phyloP scores from a whole-genome alignment of 64 coral and sea anemone species.

The Montipora efflorescens region DNA sequence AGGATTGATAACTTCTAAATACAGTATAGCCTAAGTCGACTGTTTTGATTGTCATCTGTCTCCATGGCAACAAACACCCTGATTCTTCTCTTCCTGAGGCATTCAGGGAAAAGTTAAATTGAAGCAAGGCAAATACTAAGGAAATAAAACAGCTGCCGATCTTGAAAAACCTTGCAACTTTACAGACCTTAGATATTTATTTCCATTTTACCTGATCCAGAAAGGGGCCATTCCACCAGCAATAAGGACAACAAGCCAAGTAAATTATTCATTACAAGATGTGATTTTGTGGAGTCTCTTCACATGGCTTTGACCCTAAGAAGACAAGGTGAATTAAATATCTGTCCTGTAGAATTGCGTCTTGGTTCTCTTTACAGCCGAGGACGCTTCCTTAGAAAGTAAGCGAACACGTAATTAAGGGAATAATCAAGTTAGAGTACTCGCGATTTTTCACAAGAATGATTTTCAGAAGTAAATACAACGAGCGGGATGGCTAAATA shows the following conservation, averaged over 20 bases:
- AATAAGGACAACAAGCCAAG: conserved; percentile 38
- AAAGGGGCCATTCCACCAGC: conserved; percentile 47
- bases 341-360: neutral
- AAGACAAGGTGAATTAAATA: neutral
- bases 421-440: neutral
- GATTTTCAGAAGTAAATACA: neutral
- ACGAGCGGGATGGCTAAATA: conserved; percentile 1
- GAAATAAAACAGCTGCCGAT: neutral
- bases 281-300: conserved; percentile 6
- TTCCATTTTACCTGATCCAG: conserved; percentile 38
- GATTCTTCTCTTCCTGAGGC: too few species aligned
- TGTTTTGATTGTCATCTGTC: neutral
- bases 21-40: neutral
- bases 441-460: neutral
- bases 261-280: conserved; percentile 49
- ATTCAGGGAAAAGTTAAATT: neutral
- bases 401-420: neutral
- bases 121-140: too few species aligned
- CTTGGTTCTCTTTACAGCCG: neutral
- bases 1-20: neutral
- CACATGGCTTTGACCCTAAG: conserved; percentile 32
- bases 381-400: neutral
- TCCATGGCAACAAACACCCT: neutral
- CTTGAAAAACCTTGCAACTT: neutral
- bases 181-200: neutral